Evolutionary conservation across 2,797 vertebrate species (phyloP).

Genomic region (Oreochromis grahami): DNA sequence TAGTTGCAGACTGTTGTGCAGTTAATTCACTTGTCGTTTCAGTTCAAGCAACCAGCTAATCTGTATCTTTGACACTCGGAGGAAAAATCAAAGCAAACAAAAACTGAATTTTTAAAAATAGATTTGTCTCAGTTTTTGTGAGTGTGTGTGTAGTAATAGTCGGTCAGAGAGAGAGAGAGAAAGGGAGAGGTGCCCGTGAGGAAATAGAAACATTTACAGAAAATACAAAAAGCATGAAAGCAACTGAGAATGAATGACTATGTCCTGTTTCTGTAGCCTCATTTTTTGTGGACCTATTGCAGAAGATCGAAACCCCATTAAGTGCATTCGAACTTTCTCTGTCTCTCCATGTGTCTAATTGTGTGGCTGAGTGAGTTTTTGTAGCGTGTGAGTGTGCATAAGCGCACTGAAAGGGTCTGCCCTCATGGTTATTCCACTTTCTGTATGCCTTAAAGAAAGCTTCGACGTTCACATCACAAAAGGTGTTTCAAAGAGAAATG

Average conservation of each 20-base stretch:
- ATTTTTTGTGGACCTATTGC: conserved; percentile 1
- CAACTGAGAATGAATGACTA: background rate
- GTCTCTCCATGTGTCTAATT: conserved; percentile 1
- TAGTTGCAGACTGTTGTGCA: background rate
- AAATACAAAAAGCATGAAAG: background rate
- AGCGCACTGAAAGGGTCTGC: background rate
- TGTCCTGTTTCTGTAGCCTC: background rate
- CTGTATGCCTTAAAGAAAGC: conserved; percentile 52
- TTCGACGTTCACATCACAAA: background rate
- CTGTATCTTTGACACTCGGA: background rate
- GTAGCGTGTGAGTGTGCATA: background rate
- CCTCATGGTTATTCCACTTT: background rate
- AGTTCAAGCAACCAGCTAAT: background rate
- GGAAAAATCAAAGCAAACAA: background rate
- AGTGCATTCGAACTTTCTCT: conserved; percentile 9
- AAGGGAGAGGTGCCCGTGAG: background rate
- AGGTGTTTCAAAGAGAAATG: background rate
- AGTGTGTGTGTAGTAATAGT: background rate
- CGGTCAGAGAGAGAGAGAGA: background rate
- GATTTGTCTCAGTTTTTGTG: background rate
- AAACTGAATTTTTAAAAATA: background rate
- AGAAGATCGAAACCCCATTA: conserved; percentile 26
- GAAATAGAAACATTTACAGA: background rate
- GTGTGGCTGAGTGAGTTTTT: conserved; percentile 11
- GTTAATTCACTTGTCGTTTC: background rate